Evolutionary conservation across 2,113 vertebrate species (phyloP), one percentile per base, ranked within the genome.

Genomic region (Petaurus breviceps): DNA sequence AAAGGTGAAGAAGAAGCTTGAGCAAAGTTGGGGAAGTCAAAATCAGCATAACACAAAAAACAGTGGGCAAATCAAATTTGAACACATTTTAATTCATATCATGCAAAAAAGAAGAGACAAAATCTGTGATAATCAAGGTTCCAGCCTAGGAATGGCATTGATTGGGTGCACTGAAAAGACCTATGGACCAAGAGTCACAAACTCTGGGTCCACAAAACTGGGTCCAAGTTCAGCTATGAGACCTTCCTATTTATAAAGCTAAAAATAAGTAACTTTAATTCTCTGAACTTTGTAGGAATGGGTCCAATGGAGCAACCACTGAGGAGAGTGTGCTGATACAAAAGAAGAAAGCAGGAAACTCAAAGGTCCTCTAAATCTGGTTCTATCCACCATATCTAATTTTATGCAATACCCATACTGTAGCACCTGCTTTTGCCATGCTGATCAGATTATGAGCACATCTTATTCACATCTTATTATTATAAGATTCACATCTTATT

Each of bases 121-220:
- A 37, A 68, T 1, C 19, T 92, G 93, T 26, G 19, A n/a, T n/a
- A 57, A 84, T 28, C 26, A 49, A 93, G 28, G 68, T 46, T 55
- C 54, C 89, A 55, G 57, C 49, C 91, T 54, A 94, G 89, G 92
- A 93, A 90, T n/a, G 77, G 93, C 68, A 84, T 92, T 7, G 2
- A 89, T 2, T 51, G 25, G 26, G 9, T 31, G 47, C 57, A 9
- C 46, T 10, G 53, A 16, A 89, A 51, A 90, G 1, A 16, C n/a
- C 14, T 37, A 14, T 43, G n/a, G n/a, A 8, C 11, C 61, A 68
- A 68, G 61, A 16, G 12, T 3, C 12, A 68, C 31, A 37, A 37
- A 68, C 31, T 68, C 68, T 43, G 68, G 19, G 19, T 49, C 47
- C 47, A 49, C 47, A 49, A 49, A 49, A 49, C 68, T 43, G 68